Evolutionary conservation across 92 coral and sea anemone species (phyloP).

Genomic region (Chrysogorgia sp.): DNA sequence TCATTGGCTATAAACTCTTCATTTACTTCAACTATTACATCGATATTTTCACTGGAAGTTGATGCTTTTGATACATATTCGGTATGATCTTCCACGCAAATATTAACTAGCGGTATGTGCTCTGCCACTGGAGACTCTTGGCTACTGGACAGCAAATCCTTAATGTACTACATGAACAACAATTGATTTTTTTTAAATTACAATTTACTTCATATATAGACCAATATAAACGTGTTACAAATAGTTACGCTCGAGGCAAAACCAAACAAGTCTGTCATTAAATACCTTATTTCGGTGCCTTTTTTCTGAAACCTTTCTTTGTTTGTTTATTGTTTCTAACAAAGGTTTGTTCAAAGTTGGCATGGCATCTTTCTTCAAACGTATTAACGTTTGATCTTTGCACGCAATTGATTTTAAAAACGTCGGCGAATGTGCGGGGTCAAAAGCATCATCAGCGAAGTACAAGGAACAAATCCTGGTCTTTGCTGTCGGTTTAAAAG

Average conservation of each 20-base stretch:
- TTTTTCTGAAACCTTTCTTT: constrained; percentile 26
- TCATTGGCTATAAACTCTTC: constrained; percentile 25
- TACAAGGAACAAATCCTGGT: constrained; percentile 33
- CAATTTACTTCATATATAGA: background rate
- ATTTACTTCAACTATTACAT: too few species aligned
- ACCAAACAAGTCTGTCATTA: background rate
- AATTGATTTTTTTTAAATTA: background rate
- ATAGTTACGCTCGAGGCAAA: background rate
- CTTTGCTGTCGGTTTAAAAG: constrained; percentile 18
- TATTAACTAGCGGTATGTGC: constrained; percentile 23
- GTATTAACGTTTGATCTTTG: constrained; percentile 24
- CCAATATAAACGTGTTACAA: background rate
- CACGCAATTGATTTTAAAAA: constrained; percentile 19
- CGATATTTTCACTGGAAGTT: constrained; percentile 30
- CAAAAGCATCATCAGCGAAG: constrained; percentile 34
- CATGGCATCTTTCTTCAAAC: constrained; percentile 11
- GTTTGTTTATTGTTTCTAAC: background rate
- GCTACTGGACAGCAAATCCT: constrained; percentile 11
- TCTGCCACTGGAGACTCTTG: constrained; percentile 3
- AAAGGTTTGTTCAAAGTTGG: constrained; percentile 33
- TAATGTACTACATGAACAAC: constrained; percentile 17
- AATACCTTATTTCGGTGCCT: constrained; percentile 11
- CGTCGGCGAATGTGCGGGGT: constrained; percentile 32
- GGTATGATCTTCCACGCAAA: constrained; percentile 17
- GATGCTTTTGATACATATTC: constrained; percentile 4